These are phyloP conservation scores for Trachemys scripta DNA, from an alignment of 2,113 vertebrate species.

Conservation along the genomic window DNA sequence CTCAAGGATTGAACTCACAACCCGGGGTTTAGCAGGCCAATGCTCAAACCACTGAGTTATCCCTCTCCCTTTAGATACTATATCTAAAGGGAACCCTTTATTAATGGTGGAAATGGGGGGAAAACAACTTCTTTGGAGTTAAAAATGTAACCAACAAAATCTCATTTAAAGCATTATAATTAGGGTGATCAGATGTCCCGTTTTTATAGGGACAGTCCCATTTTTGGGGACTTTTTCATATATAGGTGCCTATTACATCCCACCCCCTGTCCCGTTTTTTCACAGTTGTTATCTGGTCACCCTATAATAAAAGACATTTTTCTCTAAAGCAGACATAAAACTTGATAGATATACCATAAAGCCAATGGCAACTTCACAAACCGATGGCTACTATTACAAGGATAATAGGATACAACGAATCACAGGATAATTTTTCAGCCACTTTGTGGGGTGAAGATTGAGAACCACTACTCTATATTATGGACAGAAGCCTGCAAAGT, in stretches of 20 bases:
- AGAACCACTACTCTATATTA: background rate
- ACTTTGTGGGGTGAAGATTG: background rate
- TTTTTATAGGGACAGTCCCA: too few relatives aligned
- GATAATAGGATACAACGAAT: background rate
- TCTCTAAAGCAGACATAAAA: background rate
- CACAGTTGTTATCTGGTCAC: too few relatives aligned
- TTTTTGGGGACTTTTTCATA: too few relatives aligned
- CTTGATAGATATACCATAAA: background rate
- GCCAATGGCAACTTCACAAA: background rate
- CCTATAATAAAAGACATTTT: background rate
- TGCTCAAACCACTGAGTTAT: too few relatives aligned
- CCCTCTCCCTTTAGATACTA: too few relatives aligned
- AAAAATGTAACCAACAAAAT: fast-evolving
- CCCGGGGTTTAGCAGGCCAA: too few relatives aligned
- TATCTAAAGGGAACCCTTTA: fast-evolving
- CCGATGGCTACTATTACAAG: background rate
- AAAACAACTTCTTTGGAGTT: too few relatives aligned
- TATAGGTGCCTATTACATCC: too few relatives aligned
- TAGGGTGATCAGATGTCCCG: too few relatives aligned
- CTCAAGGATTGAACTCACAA: too few relatives aligned
- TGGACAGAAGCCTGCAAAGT: background rate
- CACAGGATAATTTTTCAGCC: background rate
- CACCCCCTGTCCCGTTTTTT: too few relatives aligned
- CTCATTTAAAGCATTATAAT: background rate
- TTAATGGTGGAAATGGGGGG: fast-evolving